These are phyloP conservation scores for Drosophila basisetae DNA, from an alignment of 2,888 invertebrate species.

Conservation along the genomic window DNA sequence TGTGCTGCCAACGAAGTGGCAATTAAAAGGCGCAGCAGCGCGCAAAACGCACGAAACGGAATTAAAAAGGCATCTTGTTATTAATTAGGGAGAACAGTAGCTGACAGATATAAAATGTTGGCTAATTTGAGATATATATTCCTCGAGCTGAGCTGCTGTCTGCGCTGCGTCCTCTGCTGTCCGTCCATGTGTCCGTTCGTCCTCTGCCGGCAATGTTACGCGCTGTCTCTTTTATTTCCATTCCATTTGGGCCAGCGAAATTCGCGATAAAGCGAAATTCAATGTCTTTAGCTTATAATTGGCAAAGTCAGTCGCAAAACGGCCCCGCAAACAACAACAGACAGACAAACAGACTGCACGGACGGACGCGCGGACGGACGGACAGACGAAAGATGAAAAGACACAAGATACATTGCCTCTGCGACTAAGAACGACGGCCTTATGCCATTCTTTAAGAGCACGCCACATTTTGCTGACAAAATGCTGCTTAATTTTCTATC, in stretches of 20 bases:
- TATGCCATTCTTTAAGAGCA: conserved; percentile 6
- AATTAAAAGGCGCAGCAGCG: conserved; percentile 80
- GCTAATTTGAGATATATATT: conserved; percentile 83
- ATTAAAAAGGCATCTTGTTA: conserved; percentile 84
- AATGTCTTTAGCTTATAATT: conserved; percentile 80
- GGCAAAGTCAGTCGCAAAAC: conserved; percentile 64
- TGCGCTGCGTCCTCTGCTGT: conserved; percentile 26
- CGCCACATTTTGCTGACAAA: conserved; percentile 59
- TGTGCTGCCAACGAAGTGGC: conserved; percentile 51
- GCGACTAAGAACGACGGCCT: conserved; percentile 18
- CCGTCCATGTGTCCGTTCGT: not conserved
- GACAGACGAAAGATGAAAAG: conserved; percentile 46
- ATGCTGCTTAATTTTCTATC: conserved; percentile 75
- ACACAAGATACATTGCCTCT: conserved; percentile 64
- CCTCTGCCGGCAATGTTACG: conserved; percentile 18
- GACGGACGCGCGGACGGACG: not conserved
- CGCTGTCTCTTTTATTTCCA: conserved; percentile 56
- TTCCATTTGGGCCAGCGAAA: conserved; percentile 61
- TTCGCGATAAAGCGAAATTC: conserved; percentile 80
- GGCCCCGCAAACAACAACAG: conserved; percentile 19
- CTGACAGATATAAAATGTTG: conserved; percentile 85
- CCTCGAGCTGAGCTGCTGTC: conserved; percentile 23
- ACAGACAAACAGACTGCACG: conserved; percentile 4
- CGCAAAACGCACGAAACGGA: conserved; percentile 77
- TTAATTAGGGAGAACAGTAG: conserved; percentile 85